Conservation (phyloP, 2,113 vertebrate species). For the Lagopus leucura region DNA sequence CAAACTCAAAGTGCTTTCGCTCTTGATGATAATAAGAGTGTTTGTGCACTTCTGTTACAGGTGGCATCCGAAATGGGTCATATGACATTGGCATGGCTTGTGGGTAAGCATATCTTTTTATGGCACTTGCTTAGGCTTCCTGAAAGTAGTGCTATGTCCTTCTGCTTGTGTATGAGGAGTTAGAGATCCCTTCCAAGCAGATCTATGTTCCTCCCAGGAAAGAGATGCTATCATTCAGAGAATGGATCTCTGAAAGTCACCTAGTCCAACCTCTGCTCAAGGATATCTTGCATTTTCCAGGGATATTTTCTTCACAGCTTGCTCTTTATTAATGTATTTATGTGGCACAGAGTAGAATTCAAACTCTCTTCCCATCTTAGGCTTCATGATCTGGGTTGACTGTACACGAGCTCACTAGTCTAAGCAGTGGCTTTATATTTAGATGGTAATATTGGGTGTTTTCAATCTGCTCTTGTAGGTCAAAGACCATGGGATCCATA, state of each 20-base stretch:
- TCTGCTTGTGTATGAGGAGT: background rate
- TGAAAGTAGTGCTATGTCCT: background rate
- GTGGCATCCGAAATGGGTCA: constrained; percentile 90
- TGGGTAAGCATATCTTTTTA: constrained; percentile 81
- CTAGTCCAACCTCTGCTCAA: background rate
- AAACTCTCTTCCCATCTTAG: background rate
- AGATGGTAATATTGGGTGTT: background rate
- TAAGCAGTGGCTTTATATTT: background rate
- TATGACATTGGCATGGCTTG: constrained; percentile 94
- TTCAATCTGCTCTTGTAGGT: background rate
- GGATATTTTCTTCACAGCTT: background rate
- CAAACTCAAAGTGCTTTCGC: background rate
- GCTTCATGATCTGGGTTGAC: background rate
- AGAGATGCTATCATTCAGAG: background rate
- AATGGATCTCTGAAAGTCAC: background rate
- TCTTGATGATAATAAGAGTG: background rate
- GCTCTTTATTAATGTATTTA: background rate
- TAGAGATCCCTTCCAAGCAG: background rate
- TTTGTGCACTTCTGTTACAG: constrained; percentile 78
- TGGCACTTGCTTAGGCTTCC: background rate
- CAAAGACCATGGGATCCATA: background rate
- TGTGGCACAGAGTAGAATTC: background rate
- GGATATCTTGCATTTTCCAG: background rate
- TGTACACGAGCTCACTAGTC: background rate
- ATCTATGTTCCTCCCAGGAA: background rate